These are phyloP conservation scores for Catotricha subobsoleta DNA, from an alignment of 2,888 invertebrate species.

Conservation along the genomic window DNA sequence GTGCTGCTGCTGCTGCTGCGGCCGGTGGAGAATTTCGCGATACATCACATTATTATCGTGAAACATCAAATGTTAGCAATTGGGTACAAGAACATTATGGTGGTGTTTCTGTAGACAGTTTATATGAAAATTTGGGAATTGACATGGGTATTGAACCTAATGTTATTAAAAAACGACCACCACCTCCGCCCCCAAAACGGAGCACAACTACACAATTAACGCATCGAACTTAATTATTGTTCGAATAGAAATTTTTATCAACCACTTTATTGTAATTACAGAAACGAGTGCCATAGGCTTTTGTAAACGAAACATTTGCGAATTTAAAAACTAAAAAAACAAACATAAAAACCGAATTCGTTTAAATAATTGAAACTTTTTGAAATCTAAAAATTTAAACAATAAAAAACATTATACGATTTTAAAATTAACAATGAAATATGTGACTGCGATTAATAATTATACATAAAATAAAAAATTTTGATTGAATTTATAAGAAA, in stretches of 20 bases:
- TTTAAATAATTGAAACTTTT: too few species aligned
- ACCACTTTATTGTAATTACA: too few species aligned
- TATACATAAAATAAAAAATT: too few species aligned
- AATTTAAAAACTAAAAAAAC: too few species aligned
- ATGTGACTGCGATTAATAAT: too few species aligned
- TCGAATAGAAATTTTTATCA: neutral
- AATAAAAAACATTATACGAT: too few species aligned
- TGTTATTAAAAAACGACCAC: constrained; percentile 49
- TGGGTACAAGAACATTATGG: constrained; percentile 84
- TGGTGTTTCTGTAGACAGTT: constrained; percentile 32
- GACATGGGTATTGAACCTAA: constrained; percentile 15
- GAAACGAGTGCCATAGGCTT: too few species aligned
- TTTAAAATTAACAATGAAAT: too few species aligned
- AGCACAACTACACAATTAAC: constrained; percentile 74
- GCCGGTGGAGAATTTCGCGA: constrained; percentile 7
- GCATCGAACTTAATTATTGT: constrained; percentile 22
- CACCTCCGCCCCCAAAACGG: constrained; percentile 78
- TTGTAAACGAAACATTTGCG: too few species aligned
- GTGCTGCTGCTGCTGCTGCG: neutral
- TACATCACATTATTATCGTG: constrained; percentile 27
- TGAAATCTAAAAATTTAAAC: too few species aligned
- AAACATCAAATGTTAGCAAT: constrained; percentile 61
- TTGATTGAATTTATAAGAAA: too few species aligned
- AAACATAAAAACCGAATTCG: too few species aligned
- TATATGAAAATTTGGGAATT: constrained; percentile 58